These are phyloP conservation scores for Ostrea denselamellosa DNA, from an alignment of 1,140 invertebrate species.

Conservation along the genomic window DNA sequence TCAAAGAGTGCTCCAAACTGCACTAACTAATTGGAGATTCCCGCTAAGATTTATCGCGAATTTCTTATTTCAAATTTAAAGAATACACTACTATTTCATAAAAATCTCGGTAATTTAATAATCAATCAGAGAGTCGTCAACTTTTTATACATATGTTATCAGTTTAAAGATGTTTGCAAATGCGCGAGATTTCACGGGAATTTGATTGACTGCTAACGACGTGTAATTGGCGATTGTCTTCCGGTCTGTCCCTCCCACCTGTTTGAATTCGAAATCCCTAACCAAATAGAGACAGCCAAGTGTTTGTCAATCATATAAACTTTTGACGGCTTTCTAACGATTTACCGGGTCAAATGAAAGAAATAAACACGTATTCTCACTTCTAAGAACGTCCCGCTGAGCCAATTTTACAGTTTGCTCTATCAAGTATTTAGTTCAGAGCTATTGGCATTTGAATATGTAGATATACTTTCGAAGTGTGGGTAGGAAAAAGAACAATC, in stretches of 20 bases:
- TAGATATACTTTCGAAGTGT: background rate
- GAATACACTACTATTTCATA: constrained; percentile 5
- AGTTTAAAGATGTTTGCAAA: constrained; percentile 31
- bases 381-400: constrained; percentile 33
- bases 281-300: constrained; percentile 31
- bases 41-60: constrained; percentile 34
- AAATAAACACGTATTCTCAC: constrained; percentile 48
- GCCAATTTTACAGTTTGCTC: constrained; percentile 22
- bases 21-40: constrained; percentile 35
- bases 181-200: constrained; percentile 39
- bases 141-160: constrained; percentile 36
- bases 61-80: constrained; percentile 28
- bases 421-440: background rate
- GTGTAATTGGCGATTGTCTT: constrained; percentile 52
- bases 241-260: constrained; percentile 46
- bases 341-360: constrained; percentile 45
- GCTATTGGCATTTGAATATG: background rate
- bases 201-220: constrained; percentile 44
- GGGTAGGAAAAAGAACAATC: background rate
- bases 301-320: constrained; percentile 50
- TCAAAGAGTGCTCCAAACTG: constrained; percentile 21
- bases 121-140: constrained; percentile 14
- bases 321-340: constrained; percentile 48
- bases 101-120: constrained; percentile 41
- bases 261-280: constrained; percentile 40